Evolutionary conservation across 2,888 invertebrate genomes (phyloP).

Genomic region (Fragum fragum): DNA sequence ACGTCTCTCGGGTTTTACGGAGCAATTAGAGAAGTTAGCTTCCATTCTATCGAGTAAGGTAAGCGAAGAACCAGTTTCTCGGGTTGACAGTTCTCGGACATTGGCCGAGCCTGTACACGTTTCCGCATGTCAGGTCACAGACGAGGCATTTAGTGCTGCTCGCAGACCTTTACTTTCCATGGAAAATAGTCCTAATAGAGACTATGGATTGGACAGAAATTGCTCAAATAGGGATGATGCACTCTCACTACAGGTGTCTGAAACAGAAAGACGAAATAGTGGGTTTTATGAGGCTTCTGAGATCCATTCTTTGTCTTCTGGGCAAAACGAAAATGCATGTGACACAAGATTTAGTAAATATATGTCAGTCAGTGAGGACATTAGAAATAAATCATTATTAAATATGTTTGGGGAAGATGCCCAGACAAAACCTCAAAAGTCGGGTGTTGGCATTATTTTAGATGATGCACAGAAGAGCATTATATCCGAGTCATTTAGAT

Average conservation of each 20-base stretch:
- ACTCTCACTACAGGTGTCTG: neutral
- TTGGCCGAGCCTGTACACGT: neutral
- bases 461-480: too few relatives aligned
- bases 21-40: neutral
- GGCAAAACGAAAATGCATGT: neutral
- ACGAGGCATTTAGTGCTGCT: constrained; percentile 24
- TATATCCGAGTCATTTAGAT: constrained; percentile 2
- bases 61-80: neutral
- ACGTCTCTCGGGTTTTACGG: neutral
- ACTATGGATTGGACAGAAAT: neutral
- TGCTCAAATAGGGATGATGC: constrained; percentile 3
- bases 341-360: constrained; percentile 9
- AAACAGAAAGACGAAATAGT: constrained; percentile 12
- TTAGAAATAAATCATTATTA: neutral
- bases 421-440: neutral
- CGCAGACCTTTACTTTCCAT: constrained; percentile 5
- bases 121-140: constrained; percentile 2
- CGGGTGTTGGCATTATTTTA: constrained; percentile 3
- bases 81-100: neutral
- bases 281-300: neutral
- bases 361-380: constrained; percentile 6
- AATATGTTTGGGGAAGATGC: constrained; percentile 28
- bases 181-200: constrained; percentile 6
- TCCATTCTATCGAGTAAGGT: neutral
- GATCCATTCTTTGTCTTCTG: neutral